These are phyloP conservation scores for Hephaestus fuliginosus DNA, from an alignment of 2,797 vertebrate genomes.

Conservation along the genomic window DNA sequence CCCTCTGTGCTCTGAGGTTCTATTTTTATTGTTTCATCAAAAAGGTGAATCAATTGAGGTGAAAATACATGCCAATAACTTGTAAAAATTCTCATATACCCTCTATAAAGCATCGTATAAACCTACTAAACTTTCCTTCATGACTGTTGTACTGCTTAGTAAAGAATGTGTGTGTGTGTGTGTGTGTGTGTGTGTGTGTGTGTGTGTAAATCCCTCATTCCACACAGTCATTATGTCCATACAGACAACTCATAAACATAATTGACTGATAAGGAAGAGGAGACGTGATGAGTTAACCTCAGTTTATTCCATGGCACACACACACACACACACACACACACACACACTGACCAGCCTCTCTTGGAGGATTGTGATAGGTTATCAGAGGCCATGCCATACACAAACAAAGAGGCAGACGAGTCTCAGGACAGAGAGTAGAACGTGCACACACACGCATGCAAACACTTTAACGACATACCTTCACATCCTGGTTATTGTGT, in stretches of 20 bases:
- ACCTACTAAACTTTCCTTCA: constrained; percentile 6
- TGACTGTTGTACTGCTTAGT: background rate
- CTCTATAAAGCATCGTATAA: background rate
- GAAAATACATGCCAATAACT: background rate
- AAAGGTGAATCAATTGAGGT: background rate
- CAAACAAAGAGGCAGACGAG: constrained; percentile 63
- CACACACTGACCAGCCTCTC: constrained; percentile 18
- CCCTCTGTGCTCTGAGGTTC: background rate
- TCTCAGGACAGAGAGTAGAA: constrained; percentile 35
- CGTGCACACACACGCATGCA: constrained; percentile 17
- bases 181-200: constrained; percentile 18
- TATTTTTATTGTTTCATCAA: background rate
- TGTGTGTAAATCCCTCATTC: constrained; percentile 5
- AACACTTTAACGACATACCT: constrained; percentile 26
- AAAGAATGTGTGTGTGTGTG: constrained; percentile 16
- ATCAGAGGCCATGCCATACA: constrained; percentile 55
- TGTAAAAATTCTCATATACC: background rate
- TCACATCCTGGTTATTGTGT: constrained; percentile 23
- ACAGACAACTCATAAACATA: constrained; percentile 78
- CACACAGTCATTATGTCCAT: constrained; percentile 66
- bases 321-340: constrained; percentile 20
- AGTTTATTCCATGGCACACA: constrained; percentile 20
- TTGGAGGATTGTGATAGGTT: constrained; percentile 48
- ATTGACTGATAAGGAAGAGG: constrained; percentile 75
- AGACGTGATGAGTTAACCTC: constrained; percentile 68